Conservation (phyloP, 1,140 invertebrate genomes). For the Palaemon carinicauda region DNA sequence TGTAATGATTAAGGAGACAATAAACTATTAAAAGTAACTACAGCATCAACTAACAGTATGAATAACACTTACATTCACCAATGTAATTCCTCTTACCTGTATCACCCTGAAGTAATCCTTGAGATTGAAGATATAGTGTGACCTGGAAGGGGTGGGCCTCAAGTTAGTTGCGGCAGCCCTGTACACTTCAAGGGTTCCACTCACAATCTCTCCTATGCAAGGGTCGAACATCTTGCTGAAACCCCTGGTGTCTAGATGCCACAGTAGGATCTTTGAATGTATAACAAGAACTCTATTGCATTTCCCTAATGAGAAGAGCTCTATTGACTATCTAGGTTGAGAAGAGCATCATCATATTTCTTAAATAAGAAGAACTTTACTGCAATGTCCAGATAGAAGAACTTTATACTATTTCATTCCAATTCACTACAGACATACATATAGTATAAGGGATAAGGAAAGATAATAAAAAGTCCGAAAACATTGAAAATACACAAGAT, state of each 20-base stretch:
- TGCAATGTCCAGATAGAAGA: too few relatives aligned
- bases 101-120: conserved; percentile 94
- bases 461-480: too few relatives aligned
- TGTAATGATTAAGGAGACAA: too few relatives aligned
- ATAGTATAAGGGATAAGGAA: too few relatives aligned
- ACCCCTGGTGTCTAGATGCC: conserved; percentile 92
- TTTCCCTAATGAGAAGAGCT: too few relatives aligned
- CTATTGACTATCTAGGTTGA: not conserved
- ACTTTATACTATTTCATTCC: too few relatives aligned
- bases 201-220: conserved; percentile 87
- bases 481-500: too few relatives aligned
- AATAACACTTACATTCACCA: too few relatives aligned
- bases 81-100: conserved; percentile 69
- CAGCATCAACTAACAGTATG: not conserved
- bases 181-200: conserved; percentile 86
- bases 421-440: too few relatives aligned
- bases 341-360: not conserved
- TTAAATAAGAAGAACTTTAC: too few relatives aligned
- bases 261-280: conserved; percentile 80
- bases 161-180: conserved; percentile 83
- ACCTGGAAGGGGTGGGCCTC: conserved; percentile 86
- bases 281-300: too few relatives aligned
- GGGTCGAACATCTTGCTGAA: conserved; percentile 96
- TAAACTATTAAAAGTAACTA: too few relatives aligned
- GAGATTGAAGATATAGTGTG: conserved; percentile 94